Conservation (phyloP, 1,140 invertebrate genomes). For the Gonioctena quinquepunctata region DNA sequence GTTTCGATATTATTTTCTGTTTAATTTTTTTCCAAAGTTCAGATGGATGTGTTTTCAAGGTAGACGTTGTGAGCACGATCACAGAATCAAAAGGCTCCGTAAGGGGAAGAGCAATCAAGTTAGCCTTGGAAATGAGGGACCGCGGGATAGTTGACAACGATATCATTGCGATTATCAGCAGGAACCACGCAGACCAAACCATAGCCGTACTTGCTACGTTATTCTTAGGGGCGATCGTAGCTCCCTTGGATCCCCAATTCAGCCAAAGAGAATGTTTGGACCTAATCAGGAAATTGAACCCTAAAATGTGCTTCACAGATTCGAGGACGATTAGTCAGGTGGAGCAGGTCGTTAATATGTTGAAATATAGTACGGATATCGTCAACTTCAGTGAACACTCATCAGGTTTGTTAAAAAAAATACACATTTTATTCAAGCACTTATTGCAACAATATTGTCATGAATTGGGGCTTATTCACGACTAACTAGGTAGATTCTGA, state of each 20-base stretch:
- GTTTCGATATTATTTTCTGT: too few relatives aligned
- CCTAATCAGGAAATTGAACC: constrained; percentile 32
- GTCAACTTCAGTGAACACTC: constrained; percentile 25
- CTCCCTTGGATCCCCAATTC: constrained; percentile 38
- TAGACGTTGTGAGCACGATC: constrained; percentile 34
- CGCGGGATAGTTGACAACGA: constrained; percentile 32
- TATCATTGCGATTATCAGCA: constrained; percentile 39
- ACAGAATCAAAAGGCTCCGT: constrained; percentile 44
- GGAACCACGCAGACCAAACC: constrained; percentile 40
- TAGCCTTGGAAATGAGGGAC: constrained; percentile 33
- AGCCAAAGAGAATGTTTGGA: constrained; percentile 32
- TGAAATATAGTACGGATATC: constrained; percentile 18
- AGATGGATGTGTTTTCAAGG: constrained; percentile 25
- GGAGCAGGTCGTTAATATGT: constrained; percentile 27
- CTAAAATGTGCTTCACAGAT: constrained; percentile 45
- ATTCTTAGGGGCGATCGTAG: constrained; percentile 41
- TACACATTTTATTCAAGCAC: too few relatives aligned
- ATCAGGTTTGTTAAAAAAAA: too few relatives aligned
- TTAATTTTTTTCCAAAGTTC: too few relatives aligned
- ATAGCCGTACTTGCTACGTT: constrained; percentile 36
- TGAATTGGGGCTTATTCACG: too few relatives aligned
- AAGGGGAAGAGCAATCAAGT: constrained; percentile 25
- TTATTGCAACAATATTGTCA: too few relatives aligned
- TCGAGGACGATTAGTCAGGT: constrained; percentile 31
- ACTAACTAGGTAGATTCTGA: too few relatives aligned